phyloP scores from a whole-genome alignment of 2,113 vertebrate genomes.

The Columbina picui region DNA sequence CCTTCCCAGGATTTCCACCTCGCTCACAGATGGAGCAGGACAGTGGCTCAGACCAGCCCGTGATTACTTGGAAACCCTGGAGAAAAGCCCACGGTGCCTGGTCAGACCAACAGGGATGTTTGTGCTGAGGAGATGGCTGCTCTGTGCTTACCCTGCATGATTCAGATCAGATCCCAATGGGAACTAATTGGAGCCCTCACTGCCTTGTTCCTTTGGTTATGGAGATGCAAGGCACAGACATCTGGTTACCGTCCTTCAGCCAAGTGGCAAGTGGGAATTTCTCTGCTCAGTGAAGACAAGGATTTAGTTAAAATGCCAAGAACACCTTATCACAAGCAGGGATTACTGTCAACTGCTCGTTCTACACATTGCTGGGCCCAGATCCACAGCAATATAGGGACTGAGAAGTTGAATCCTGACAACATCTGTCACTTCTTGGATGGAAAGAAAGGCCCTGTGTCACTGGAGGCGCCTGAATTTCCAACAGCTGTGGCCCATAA shows the following conservation, averaged over 20 bases:
- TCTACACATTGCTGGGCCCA: not conserved
- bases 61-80: not conserved
- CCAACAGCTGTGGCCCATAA: not conserved
- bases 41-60: not conserved
- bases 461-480: not conserved
- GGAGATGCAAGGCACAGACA: not conserved
- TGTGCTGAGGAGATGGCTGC: not conserved
- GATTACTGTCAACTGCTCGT: not conserved
- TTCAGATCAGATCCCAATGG: not conserved
- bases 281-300: not conserved
- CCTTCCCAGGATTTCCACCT: not conserved
- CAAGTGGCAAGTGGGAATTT: not conserved
- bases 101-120: fast-evolving
- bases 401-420: not conserved
- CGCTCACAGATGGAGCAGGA: not conserved
- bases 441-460: not conserved
- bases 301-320: not conserved
- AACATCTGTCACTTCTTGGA: not conserved
- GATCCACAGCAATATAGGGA: not conserved
- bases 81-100: not conserved
- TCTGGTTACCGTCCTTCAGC: not conserved
- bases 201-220: not conserved
- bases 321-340: not conserved
- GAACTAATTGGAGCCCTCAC: not conserved
- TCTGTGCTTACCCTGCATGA: not conserved